A percentile compares a stretch with the other conserved stretches of the same genome.
Evolutionary conservation across 1,140 invertebrate genomes (phyloP).

Genomic region (Leucophenga varia): DNA sequence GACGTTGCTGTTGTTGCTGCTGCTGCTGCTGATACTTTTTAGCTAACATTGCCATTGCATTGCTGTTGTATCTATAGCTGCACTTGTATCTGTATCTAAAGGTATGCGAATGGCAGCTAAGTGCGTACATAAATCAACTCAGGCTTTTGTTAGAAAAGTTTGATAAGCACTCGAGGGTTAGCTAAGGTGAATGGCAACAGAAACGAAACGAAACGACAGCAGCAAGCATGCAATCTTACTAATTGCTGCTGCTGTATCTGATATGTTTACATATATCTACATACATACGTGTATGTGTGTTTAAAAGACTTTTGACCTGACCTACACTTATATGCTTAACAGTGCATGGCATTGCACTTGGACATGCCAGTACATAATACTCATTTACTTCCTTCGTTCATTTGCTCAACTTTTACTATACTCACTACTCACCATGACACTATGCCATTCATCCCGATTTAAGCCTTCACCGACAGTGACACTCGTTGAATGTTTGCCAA

Average conservation of each 20-base stretch:
- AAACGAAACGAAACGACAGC: too few relatives aligned
- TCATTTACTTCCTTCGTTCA: too few relatives aligned
- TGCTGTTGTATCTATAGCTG: too few relatives aligned
- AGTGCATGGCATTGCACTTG: too few relatives aligned
- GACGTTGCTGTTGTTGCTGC: conserved; percentile 24
- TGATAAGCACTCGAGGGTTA: too few relatives aligned
- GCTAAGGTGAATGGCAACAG: too few relatives aligned
- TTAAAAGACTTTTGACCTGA: too few relatives aligned
- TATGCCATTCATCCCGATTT: conserved; percentile 88
- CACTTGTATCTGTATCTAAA: too few relatives aligned
- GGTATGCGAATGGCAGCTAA: conserved; percentile 47
- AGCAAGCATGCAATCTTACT: conserved; percentile 46
- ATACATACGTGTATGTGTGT: too few relatives aligned
- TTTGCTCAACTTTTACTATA: not conserved
- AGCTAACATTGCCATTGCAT: conserved; percentile 14
- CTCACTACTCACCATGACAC: conserved; percentile 66
- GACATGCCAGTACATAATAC: too few relatives aligned
- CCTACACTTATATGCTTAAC: too few relatives aligned
- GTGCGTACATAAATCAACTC: conserved; percentile 48
- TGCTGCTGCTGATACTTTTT: not conserved
- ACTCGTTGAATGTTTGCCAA: conserved; percentile 81
- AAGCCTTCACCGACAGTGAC: conserved; percentile 84
- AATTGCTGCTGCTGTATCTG: conserved; percentile 37
- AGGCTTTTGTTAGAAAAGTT: conserved; percentile 47
- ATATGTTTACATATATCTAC: too few relatives aligned